Percentiles rank a stretch among this genome's conserved stretches.
Evolutionary conservation across 2,888 invertebrate species (phyloP).

Genomic region (Rhamnusium bicolor): DNA sequence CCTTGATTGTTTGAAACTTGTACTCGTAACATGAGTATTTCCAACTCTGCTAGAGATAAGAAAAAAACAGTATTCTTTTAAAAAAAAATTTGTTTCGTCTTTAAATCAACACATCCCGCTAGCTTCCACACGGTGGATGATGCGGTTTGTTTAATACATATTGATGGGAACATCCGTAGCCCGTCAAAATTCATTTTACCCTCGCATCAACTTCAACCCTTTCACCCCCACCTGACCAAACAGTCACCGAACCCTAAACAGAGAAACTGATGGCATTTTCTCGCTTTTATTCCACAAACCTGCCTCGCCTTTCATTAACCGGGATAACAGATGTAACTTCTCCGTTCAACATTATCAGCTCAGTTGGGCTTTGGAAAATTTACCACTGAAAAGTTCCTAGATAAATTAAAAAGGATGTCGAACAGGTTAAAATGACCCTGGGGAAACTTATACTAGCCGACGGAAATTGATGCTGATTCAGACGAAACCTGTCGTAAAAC

Average conservation of each 20-base stretch:
- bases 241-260: neutral
- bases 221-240: neutral
- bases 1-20: no score
- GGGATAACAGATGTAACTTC: neutral
- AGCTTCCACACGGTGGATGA: neutral
- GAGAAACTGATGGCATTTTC: slow-evolving; percentile 6
- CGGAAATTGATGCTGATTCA: neutral
- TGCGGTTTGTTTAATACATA: neutral
- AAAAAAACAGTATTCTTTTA: no score
- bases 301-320: slow-evolving; percentile 2
- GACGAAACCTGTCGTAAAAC: slow-evolving; percentile 5
- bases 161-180: neutral
- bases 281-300: neutral
- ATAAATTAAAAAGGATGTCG: slow-evolving; percentile 17
- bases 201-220: neutral
- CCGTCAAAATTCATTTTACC: neutral
- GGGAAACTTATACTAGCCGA: neutral
- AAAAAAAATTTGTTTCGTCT: neutral
- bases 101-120: neutral
- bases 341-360: slow-evolving; percentile 8
- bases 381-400: neutral
- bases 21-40: no score
- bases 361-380: neutral
- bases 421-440: neutral
- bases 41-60: no score